Base-by-base conservation (phyloP, 2,113 vertebrate genomes). In the Scopus umbretta region DNA sequence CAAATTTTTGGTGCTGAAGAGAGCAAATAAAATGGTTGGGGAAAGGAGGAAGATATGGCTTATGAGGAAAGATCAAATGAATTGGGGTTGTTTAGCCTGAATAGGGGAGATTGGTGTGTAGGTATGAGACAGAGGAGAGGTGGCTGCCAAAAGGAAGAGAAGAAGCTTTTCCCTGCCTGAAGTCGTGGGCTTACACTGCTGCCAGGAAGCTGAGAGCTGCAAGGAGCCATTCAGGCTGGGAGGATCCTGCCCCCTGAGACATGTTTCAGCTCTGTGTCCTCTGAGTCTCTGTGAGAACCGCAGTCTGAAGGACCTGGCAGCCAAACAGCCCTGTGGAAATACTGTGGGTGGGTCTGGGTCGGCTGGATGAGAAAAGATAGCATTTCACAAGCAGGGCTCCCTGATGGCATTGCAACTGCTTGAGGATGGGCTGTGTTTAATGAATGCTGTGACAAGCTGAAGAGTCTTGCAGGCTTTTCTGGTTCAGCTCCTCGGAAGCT, bases 351-450 rank as follows among this genome's bases (percentile, higher is more conserved):
- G 3, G 5, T 52, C 67, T 86, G 61, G 7, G 15, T 40, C 36
- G 40, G 27, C 43, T 53, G 74, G 6, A 49, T 0, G 0, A 61
- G 22, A 42, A 49, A 84, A 82, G 67, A 13, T 0, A 23, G 0
- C 2, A 0, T 38, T 92, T 85, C 30, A 45, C 0, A 0, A 36
- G 36, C 17, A 21, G 13, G 38, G 16, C 1, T 72, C 15, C 14
- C 63, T 88, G 30, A 30, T 25, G 18, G 42, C n/a, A 20, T 34
- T 43, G 23, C n/a, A 88, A 32, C 5, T 0, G 0, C 32, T 40
- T 50, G 16, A 93, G 49, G 34, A 43, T 1, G 14, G 58, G 36
- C 34, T 65, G 12, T 52, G 34, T 50, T 70, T 62, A 58, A 53
- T 29, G 34, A 27, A 55, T 63, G 55, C 23, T 18, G 26, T 16